Evolutionary conservation across 1,140 invertebrate genomes (phyloP), one percentile per base, ranked within the genome.

Genomic region (Pogonomyrmex barbatus): DNA sequence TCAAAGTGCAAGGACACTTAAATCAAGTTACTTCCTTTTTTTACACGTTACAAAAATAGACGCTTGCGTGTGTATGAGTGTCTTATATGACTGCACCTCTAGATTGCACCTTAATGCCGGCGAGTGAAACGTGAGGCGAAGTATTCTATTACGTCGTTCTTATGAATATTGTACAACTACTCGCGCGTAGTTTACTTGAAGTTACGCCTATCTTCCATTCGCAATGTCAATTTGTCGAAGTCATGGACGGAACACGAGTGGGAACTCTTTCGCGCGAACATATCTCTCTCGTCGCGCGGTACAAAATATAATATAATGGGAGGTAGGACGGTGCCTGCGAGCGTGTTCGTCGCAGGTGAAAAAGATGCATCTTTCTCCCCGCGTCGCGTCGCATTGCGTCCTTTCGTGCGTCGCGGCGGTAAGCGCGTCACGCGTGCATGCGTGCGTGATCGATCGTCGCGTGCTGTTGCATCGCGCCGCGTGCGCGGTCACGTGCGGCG

Each of bases 401-500:
- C 45, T 33, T 52, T 24, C 62, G 62, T 30, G 52, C 10, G 17
- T 52, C 60, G 76, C 60, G 39, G 4, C 9, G 36, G 47, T 63
- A 70, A 70, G 50, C 30, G 52, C 52, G 73, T 76, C 54, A 78
- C 89, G 86, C 81, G 87, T 90, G 84, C 81, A 75, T 90, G 89
- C 91, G 84, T 90, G 76, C 81, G 81, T 90, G 89, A 87, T 88
- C 76, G 88, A 93, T 92, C 84, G 88, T 90, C 86, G 88, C 81
- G 88, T 90, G 89, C 85, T 83, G 65, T 83, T 62, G 73, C 73
- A 70, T 91, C 75, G 83, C 60, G 83, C 87, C 91, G 92, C 90
- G 91, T 92, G 91, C 87, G 84, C 87, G 86, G 89, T 92, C 91
- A 92, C 88, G 88, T 87, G 92, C 89, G 87, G 70, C 86, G 89